These are phyloP conservation scores for Neodontobutis hainanensis DNA, from an alignment of 2,113 vertebrate species.

Conservation along the genomic window DNA sequence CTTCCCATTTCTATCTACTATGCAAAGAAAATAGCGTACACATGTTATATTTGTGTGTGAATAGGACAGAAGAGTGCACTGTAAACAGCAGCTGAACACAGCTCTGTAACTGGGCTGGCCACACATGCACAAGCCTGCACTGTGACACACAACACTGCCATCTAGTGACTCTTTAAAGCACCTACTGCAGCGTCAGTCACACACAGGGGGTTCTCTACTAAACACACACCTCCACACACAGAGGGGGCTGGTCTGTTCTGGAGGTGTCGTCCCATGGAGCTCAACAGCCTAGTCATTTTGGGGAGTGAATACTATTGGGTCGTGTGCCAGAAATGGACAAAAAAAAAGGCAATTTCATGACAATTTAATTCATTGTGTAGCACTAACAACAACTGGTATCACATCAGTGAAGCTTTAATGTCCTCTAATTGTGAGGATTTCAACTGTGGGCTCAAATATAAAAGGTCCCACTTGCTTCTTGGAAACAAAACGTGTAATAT, in stretches of 20 bases:
- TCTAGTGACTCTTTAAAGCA: slow-evolving; percentile 76
- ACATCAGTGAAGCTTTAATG: slow-evolving; percentile 8
- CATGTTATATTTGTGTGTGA: no score
- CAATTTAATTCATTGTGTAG: slow-evolving; percentile 33
- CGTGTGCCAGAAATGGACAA: slow-evolving; percentile 10
- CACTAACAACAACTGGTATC: slow-evolving; percentile 9
- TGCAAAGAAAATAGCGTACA: no score
- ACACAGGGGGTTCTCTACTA: neutral
- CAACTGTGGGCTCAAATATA: slow-evolving; percentile 14
- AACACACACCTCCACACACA: slow-evolving; percentile 5
- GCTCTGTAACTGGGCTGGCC: neutral
- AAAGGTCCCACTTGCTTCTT: neutral
- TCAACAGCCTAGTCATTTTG: slow-evolving; percentile 13
- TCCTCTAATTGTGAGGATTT: slow-evolving; percentile 22
- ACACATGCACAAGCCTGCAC: neutral
- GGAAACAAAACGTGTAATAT: neutral
- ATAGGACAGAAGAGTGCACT: neutral
- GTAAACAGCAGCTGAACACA: neutral
- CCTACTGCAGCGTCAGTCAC: neutral
- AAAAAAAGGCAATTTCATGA: slow-evolving; percentile 47
- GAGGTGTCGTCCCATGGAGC: slow-evolving; percentile 47
- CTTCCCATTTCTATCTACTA: no score
- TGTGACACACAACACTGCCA: slow-evolving; percentile 82
- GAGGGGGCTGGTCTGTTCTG: slow-evolving; percentile 22
- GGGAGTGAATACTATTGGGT: slow-evolving; percentile 5